These are phyloP conservation scores for Coregonus clupeaformis DNA, from an alignment of 2,113 vertebrate genomes.

Conservation along the genomic window DNA sequence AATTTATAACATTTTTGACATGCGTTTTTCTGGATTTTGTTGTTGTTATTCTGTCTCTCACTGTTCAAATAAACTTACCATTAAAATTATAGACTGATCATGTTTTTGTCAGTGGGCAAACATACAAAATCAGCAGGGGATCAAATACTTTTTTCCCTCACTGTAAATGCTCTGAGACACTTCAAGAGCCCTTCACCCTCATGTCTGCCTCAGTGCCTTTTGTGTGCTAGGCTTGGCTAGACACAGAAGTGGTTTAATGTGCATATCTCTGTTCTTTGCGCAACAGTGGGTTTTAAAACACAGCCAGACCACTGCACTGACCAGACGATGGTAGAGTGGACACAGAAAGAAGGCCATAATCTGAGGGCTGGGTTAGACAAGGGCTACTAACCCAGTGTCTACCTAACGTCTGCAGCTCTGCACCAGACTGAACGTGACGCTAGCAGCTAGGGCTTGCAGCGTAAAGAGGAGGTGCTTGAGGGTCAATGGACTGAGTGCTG, in stretches of 20 bases:
- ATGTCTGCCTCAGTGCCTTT: not conserved
- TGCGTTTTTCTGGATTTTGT: too few relatives aligned
- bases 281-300: conserved; percentile 21
- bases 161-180: too few relatives aligned
- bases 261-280: conserved; percentile 2
- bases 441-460: conserved; percentile 3
- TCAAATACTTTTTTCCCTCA: too few relatives aligned
- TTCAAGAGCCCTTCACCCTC: too few relatives aligned
- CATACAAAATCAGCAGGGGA: too few relatives aligned
- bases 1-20: too few relatives aligned
- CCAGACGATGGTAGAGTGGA: conserved; percentile 27
- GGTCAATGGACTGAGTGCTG: conserved; percentile 1
- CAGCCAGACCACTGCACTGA: not conserved
- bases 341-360: conserved; percentile 5
- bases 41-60: too few relatives aligned
- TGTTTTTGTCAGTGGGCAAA: too few relatives aligned
- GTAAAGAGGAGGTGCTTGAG: conserved; percentile 14
- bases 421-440: conserved; percentile 23
- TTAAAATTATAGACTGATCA: too few relatives aligned
- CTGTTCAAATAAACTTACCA: too few relatives aligned
- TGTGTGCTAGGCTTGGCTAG: not conserved
- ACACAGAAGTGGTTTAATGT: not conserved
- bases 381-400: not conserved
- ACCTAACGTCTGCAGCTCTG: conserved; percentile 5
- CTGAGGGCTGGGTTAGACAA: conserved; percentile 28